phyloP scores from a whole-genome alignment of 1,140 invertebrate species.

The Venturia canescens region DNA sequence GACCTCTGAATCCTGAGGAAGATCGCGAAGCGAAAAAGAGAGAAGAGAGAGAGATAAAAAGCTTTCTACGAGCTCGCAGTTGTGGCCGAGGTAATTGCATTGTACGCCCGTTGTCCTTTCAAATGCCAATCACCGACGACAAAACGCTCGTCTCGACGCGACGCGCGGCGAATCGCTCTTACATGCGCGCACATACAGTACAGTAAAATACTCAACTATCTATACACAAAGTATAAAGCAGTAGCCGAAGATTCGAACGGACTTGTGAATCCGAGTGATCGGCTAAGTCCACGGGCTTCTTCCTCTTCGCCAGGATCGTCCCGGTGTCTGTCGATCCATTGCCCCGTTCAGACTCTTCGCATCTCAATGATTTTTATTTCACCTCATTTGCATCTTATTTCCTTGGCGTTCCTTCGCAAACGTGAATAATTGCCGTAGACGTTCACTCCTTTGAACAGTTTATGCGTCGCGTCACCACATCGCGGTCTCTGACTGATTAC shows the following conservation, averaged over 20 bases:
- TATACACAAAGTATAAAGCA: constrained; percentile 17
- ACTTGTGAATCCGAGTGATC: constrained; percentile 12
- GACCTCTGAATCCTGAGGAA: constrained; percentile 35
- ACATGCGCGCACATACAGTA: neutral
- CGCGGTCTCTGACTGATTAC: neutral
- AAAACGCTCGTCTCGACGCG: constrained; percentile 73
- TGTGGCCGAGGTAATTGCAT: constrained; percentile 76
- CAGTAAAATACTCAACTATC: constrained; percentile 3
- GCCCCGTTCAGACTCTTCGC: neutral
- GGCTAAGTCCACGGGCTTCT: constrained; percentile 16
- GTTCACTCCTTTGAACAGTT: neutral
- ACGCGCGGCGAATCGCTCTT: constrained; percentile 50
- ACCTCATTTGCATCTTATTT: constrained; percentile 32
- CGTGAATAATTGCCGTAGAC: constrained; percentile 15
- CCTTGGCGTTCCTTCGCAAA: constrained; percentile 22
- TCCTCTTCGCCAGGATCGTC: neutral
- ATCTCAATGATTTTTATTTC: constrained; percentile 14
- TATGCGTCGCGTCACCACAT: neutral
- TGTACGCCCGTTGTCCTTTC: constrained; percentile 76
- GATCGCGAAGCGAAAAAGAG: constrained; percentile 35
- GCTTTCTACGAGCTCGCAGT: constrained; percentile 50
- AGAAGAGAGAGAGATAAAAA: constrained; percentile 24
- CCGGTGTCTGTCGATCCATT: constrained; percentile 1
- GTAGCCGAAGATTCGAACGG: constrained; percentile 14
- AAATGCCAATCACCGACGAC: constrained; percentile 76